Conservation (phyloP, 2,797 vertebrate genomes). For the Melanotaenia nigrans region DNA sequence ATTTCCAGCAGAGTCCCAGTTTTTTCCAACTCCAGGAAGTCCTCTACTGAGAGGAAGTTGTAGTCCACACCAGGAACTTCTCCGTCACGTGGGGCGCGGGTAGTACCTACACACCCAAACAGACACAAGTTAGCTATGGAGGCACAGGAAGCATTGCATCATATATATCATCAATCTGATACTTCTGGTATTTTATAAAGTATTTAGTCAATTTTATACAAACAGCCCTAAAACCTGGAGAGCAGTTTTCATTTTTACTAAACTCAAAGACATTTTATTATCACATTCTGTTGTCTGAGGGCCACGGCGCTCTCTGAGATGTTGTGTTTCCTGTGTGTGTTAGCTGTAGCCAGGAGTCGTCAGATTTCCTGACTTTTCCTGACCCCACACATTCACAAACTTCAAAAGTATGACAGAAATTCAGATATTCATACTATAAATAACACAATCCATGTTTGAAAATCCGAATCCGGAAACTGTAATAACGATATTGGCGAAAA, state of each 20-base stretch:
- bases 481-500: too few species aligned
- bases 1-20: conserved; percentile 96
- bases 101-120: conserved; percentile 88
- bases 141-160: not conserved
- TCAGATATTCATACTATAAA: not conserved
- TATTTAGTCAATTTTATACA: too few species aligned
- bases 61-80: conserved; percentile 98
- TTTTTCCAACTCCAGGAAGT: conserved; percentile 93
- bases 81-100: conserved; percentile 93
- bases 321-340: not conserved
- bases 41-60: conserved; percentile 93
- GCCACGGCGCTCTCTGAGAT: too few species aligned
- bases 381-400: too few species aligned
- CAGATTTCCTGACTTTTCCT: not conserved
- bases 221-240: too few species aligned
- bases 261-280: not conserved
- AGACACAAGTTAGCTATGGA: conserved; percentile 40
- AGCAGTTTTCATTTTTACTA: not conserved
- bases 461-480: too few species aligned
- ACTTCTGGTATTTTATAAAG: too few species aligned
- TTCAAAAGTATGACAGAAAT: not conserved
- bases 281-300: not conserved
- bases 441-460: not conserved
- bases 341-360: not conserved
- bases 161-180: too few species aligned